phyloP scores from a whole-genome alignment of 2,888 invertebrate species.

The Linnaemya vulpina region DNA sequence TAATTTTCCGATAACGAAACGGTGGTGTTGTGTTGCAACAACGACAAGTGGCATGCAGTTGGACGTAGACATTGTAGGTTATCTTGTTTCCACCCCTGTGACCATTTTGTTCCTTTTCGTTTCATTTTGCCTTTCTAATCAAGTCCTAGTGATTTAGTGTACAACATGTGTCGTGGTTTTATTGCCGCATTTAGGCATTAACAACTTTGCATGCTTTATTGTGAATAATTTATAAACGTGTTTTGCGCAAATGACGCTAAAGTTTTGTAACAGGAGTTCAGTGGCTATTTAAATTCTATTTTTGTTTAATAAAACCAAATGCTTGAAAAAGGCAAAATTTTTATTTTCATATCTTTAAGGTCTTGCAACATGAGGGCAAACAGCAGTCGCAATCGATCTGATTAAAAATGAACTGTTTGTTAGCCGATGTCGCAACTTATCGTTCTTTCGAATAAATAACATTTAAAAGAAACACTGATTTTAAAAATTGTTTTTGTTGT shows the following conservation, averaged over 20 bases:
- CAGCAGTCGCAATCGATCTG: too few species aligned
- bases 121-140: background rate
- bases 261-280: background rate
- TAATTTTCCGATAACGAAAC: constrained; percentile 25
- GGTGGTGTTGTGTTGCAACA: background rate
- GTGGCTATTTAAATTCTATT: background rate
- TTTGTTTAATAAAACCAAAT: background rate
- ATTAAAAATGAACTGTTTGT: too few species aligned
- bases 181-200: background rate
- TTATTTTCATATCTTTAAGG: too few species aligned
- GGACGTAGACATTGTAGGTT: background rate
- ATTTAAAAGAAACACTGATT: too few species aligned
- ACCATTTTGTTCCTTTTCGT: background rate
- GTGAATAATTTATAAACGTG: constrained; percentile 17
- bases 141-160: background rate
- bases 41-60: background rate
- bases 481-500: too few species aligned
- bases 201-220: constrained; percentile 14
- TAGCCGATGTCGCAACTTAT: too few species aligned
- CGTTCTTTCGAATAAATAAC: too few species aligned
- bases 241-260: background rate
- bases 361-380: too few species aligned
- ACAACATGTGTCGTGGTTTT: background rate
- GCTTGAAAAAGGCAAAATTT: background rate
- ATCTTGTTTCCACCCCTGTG: background rate